These are phyloP conservation scores for Cyprinodon brontotheroides DNA, from an alignment of 2,113 vertebrate genomes.

Conservation along the genomic window DNA sequence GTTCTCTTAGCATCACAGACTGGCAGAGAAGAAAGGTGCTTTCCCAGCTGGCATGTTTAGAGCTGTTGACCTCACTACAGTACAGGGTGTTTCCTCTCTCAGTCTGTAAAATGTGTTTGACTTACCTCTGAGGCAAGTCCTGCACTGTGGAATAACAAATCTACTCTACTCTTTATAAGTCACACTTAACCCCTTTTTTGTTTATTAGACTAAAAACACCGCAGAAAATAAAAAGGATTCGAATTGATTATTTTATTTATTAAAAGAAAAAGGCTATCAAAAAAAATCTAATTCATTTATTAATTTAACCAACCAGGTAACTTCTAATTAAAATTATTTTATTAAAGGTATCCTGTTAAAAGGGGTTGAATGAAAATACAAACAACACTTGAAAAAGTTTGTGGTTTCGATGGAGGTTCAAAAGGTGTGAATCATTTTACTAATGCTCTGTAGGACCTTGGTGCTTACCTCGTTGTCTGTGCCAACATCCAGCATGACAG, in stretches of 20 bases:
- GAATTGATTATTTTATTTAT: no score
- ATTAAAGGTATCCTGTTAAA: background rate
- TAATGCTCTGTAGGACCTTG: background rate
- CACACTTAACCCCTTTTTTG: no score
- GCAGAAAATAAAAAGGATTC: no score
- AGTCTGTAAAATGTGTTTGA: slow-evolving; percentile 43
- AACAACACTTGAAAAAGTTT: background rate
- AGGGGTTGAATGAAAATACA: background rate
- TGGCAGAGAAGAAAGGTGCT: slow-evolving; percentile 60
- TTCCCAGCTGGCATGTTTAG: slow-evolving; percentile 65
- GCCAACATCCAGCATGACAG: slow-evolving; percentile 93
- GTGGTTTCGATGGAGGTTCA: background rate
- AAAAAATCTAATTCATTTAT: no score
- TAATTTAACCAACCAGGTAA: no score
- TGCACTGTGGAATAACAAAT: slow-evolving; percentile 19
- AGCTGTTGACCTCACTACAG: slow-evolving; percentile 48
- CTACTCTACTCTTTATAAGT: background rate
- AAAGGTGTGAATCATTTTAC: background rate
- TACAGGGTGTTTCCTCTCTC: slow-evolving; percentile 68
- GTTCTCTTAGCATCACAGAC: slow-evolving; percentile 34
- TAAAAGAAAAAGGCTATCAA: no score
- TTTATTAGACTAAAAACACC: no score
- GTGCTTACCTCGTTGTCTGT: slow-evolving; percentile 92
- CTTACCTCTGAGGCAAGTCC: slow-evolving; percentile 12
- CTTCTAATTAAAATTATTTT: background rate